Base-by-base conservation (phyloP, 2,888 invertebrate species). In the Lysandra bellargus region DNA sequence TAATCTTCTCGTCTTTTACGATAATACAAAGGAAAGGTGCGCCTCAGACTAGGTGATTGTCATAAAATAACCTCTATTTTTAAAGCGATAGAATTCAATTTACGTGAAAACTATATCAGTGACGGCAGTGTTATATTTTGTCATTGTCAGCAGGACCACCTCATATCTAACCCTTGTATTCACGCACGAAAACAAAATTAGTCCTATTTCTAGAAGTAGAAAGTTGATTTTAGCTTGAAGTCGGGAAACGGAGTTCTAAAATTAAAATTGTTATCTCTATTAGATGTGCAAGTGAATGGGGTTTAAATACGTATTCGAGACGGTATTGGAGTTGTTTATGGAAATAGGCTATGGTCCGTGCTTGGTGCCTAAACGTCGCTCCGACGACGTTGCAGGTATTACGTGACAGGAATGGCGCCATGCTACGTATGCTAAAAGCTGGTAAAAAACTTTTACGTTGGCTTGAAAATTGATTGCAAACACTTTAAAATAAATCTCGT, bases 271-370 rank as follows among this genome's bases (percentile, higher is more conserved):
- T 79, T 79, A 79, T 79, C 80, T 79, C 72, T 78, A 79, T 81
- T 81, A 80, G 61, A 80, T 83, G 76, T 83, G 84, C 83, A 84
- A 85, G 85, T 87, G 86, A 88, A 89, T 87, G 86, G 87, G 87
- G 87, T 87, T 88, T 89, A 89, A 89, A 89, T 88, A 87, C 86
- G 87, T 84, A 89, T 89, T 89, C 88, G 87, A 85, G 88, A 83
- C 84, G 86, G 84, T 83, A 84, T 85, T 84, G 87, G 85, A 86
- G 87, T 87, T 88, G 88, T 89, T 89, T 89, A 89, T 89, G 89
- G 85, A 87, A 89, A 88, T 89, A 72, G 80, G 9, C 78, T 33
- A 78, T 49, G 53, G 33, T 78, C 44, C 80, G 14, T 37, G 69
- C 33, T 76, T 30, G 76, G 57, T 76, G 33, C 57, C 33, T 33